These are phyloP conservation scores for Myanophis thanlyinensis DNA, from an alignment of 2,113 vertebrate genomes.

Conservation along the genomic window DNA sequence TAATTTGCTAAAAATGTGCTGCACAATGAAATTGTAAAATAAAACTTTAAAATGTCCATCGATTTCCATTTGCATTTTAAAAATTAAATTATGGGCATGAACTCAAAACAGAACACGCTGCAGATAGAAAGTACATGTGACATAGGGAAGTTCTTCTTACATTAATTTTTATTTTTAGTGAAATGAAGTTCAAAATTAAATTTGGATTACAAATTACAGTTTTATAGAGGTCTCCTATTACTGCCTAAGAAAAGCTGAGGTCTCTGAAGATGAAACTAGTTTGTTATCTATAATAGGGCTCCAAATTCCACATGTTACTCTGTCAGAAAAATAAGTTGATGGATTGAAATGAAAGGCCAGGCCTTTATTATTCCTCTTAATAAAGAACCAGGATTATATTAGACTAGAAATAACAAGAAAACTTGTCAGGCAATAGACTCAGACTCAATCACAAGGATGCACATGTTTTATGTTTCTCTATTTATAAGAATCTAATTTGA, in stretches of 20 bases:
- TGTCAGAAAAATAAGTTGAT: constrained; percentile 64
- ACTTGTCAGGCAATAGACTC: neutral
- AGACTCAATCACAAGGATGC: constrained; percentile 33
- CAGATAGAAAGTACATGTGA: constrained; percentile 49
- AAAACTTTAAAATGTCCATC: constrained; percentile 55
- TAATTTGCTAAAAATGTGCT: constrained; percentile 47
- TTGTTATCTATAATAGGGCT: constrained; percentile 67
- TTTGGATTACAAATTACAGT: constrained; percentile 76
- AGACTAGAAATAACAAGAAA: constrained; percentile 43
- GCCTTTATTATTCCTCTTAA: constrained; percentile 66
- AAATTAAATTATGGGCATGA: constrained; percentile 56
- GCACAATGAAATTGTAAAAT: constrained; percentile 52
- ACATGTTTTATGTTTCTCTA: neutral
- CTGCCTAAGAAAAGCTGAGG: constrained; percentile 65
- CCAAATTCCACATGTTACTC: constrained; percentile 68
- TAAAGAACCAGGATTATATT: constrained; percentile 56
- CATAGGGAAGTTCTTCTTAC: constrained; percentile 56
- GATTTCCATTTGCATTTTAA: constrained; percentile 58
- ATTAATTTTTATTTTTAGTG: constrained; percentile 74
- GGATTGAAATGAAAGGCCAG: constrained; percentile 38
- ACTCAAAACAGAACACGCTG: constrained; percentile 56
- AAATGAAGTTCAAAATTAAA: constrained; percentile 76
- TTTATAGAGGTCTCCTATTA: constrained; percentile 67
- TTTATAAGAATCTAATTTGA: constrained; percentile 6
- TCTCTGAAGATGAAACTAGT: constrained; percentile 73